These are phyloP conservation scores for Aphodius sticticus DNA, from an alignment of 2,888 invertebrate genomes.

Conservation along the genomic window DNA sequence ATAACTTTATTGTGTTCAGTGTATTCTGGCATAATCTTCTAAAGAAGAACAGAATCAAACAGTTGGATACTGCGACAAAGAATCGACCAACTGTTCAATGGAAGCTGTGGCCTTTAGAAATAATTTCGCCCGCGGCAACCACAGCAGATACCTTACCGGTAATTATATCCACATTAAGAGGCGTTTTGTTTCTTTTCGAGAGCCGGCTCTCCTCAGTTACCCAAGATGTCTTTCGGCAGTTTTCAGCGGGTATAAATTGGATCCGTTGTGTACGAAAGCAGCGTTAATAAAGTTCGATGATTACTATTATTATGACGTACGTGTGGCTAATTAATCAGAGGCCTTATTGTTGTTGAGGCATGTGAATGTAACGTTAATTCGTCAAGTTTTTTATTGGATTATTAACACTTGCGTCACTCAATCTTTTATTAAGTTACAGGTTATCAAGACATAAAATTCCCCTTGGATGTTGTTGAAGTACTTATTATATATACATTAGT, in stretches of 20 bases:
- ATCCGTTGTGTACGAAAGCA: conserved; percentile 15
- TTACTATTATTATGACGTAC: conserved; percentile 19
- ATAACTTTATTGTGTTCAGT: too few relatives aligned
- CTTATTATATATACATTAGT: too few relatives aligned
- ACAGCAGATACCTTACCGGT: neutral
- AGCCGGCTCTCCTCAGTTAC: conserved; percentile 7
- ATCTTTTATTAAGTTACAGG: too few relatives aligned
- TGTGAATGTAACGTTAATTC: neutral
- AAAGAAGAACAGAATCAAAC: neutral
- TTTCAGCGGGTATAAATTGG: conserved; percentile 21
- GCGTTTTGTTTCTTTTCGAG: conserved; percentile 19
- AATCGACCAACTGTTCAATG: neutral
- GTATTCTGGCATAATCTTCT: too few relatives aligned
- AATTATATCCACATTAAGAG: conserved; percentile 22
- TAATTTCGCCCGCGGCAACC: neutral
- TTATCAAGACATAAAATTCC: too few relatives aligned
- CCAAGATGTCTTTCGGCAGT: conserved; percentile 9
- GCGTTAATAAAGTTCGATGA: conserved; percentile 18
- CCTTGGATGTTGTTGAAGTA: too few relatives aligned
- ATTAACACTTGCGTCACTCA: neutral
- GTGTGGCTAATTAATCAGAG: neutral
- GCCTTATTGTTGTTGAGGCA: neutral
- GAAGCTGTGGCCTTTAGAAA: neutral
- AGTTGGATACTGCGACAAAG: neutral
- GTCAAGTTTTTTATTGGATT: neutral